These are phyloP conservation scores for Phodopus roborovskii DNA, from an alignment of 2,113 vertebrate species.

Conservation along the genomic window DNA sequence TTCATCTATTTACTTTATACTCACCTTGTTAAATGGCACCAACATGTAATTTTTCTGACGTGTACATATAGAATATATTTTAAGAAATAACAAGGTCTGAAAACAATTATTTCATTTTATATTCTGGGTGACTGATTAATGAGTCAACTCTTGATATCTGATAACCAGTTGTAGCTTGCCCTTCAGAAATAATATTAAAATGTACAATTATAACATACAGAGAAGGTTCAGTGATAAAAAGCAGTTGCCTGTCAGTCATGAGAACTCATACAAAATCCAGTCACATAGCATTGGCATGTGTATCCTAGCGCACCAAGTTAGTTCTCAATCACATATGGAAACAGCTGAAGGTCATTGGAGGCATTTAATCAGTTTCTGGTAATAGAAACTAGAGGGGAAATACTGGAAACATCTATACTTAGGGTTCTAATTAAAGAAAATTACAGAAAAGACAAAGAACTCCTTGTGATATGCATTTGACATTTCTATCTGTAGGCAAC, in stretches of 20 bases:
- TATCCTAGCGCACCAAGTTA: neutral
- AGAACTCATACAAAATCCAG: neutral
- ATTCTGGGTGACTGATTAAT: conserved; percentile 13
- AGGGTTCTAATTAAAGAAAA: neutral
- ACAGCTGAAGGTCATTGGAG: neutral
- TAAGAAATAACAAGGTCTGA: neutral
- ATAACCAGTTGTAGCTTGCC: neutral
- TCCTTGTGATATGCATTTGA: neutral
- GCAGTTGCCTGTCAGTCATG: neutral
- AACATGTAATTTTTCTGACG: conserved; percentile 4
- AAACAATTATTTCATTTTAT: conserved; percentile 45
- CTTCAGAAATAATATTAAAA: conserved; percentile 12
- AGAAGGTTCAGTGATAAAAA: neutral
- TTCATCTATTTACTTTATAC: conserved; percentile 71
- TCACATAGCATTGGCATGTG: no score
- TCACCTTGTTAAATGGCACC: conserved; percentile 44
- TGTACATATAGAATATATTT: neutral
- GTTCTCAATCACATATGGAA: neutral
- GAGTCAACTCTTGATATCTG: neutral
- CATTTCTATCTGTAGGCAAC: neutral
- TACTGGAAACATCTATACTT: neutral
- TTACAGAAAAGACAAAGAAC: neutral
- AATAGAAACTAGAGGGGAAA: neutral
- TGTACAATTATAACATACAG: neutral
- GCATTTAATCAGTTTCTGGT: neutral